Conservation (phyloP, 2,888 invertebrate species). For the Balanococcus diminutus region DNA sequence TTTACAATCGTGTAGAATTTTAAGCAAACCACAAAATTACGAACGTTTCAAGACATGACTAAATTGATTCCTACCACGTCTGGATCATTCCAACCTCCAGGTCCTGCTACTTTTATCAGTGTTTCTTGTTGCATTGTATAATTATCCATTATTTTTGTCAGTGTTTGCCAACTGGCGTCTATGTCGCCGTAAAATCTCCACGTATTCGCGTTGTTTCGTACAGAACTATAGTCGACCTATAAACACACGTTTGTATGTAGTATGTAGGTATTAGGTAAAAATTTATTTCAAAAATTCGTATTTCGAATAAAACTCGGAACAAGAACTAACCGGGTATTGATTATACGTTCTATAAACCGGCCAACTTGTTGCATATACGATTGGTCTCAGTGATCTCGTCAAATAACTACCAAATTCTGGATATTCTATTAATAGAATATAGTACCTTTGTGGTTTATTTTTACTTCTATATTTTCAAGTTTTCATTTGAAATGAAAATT, state of each 20-base stretch:
- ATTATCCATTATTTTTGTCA: slow-evolving; percentile 68
- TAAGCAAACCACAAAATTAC: neutral
- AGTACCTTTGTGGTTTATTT: neutral
- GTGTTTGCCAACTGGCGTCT: slow-evolving; percentile 69
- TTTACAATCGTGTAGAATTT: neutral
- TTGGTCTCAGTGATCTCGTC: slow-evolving; percentile 65
- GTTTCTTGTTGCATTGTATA: slow-evolving; percentile 70
- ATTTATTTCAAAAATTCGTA: neutral
- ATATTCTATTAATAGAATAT: slow-evolving; percentile 62
- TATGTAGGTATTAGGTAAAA: too few species aligned
- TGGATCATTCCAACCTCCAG: slow-evolving; percentile 77
- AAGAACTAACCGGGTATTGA: slow-evolving; percentile 60
- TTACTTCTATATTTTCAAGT: neutral
- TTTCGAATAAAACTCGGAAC: neutral
- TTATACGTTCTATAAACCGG: slow-evolving; percentile 68
- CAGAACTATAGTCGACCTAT: slow-evolving; percentile 68
- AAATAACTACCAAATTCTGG: slow-evolving; percentile 64
- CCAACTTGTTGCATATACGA: slow-evolving; percentile 68
- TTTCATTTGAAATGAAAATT: neutral
- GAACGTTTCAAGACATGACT: neutral
- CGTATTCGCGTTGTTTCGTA: slow-evolving; percentile 69
- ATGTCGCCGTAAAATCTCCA: slow-evolving; percentile 76
- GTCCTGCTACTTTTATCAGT: slow-evolving; percentile 68
- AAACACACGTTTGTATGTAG: neutral
- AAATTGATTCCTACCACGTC: slow-evolving; percentile 68